Base-by-base conservation (phyloP, 2,797 vertebrate genomes). In the Gymnoscopelus braueri region DNA sequence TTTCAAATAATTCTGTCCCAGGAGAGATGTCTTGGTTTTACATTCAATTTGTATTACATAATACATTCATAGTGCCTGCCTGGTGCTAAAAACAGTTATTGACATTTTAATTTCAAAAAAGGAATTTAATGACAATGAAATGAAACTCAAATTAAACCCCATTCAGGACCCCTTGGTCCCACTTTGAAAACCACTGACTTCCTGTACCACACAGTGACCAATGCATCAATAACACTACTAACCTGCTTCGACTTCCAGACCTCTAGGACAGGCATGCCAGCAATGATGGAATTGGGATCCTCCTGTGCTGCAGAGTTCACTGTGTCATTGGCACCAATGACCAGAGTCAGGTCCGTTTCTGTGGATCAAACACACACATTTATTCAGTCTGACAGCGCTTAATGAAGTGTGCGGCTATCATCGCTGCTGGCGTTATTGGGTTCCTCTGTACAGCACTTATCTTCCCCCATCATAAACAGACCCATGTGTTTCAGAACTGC, bases 291-390 rank as follows among this genome's bases (percentile, higher is more conserved):
- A 84, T 87, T 93, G 13, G 91, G 92, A 87, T 95, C 93, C 84
- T 95, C 94, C 65, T 94, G 89, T 24, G 92, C 92, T 23, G 94
- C 93, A 63, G 93, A 95, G 69, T 94, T 95, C 63, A 94, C 92
- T 0, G 88, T 94, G 87, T 94, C 93, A 13, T 94, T 96, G 80
- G 92, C 91, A 60, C 93, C 93, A 3, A 89, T 90, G 50, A 92
- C 91, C 80, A 92, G 26, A 2, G 92, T 85, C 91, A 96, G 84
- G 74, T 93, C 93, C 0, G 91, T 94, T 87, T 94, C 93, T 94
- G 81, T 76, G 71, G 66, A 71, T 66, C 63, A 80, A 58, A 80
- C 54, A 65, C 12, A 47, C 66, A 78, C 8, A 60, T 63, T 63
- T 14, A 72, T 10, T 24, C 26, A 54, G 13, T 32, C 9, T 55